phyloP scores from a whole-genome alignment of 2,888 invertebrate species.

The Coronaproctus castanopsis region DNA sequence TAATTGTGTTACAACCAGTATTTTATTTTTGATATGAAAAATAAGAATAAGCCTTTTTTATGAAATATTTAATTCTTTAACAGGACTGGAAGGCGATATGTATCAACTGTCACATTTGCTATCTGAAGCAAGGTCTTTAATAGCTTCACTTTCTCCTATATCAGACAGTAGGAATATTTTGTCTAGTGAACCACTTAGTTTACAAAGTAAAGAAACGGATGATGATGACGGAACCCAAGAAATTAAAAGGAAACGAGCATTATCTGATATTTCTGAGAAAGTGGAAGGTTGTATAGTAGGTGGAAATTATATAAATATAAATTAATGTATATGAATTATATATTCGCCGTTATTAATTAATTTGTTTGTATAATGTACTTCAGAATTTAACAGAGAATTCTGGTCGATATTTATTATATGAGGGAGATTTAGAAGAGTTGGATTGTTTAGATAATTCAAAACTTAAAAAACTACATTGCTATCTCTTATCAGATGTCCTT shows the following conservation, averaged over 20 bases:
- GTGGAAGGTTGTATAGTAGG: slow-evolving; percentile 63
- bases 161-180: slow-evolving; percentile 31
- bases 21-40: not conserved
- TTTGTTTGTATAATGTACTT: no score
- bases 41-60: not conserved
- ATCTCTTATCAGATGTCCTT: slow-evolving; percentile 75
- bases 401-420: slow-evolving; percentile 59
- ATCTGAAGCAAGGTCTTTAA: slow-evolving; percentile 72
- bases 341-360: no score
- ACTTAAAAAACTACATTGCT: slow-evolving; percentile 71
- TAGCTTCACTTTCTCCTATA: slow-evolving; percentile 51
- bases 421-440: slow-evolving; percentile 76
- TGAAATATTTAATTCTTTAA: not conserved
- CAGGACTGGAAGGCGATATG: slow-evolving; percentile 92
- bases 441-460: slow-evolving; percentile 71
- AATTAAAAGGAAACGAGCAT: slow-evolving; percentile 34
- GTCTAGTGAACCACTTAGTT: slow-evolving; percentile 12
- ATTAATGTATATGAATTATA: no score
- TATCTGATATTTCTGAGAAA: slow-evolving; percentile 57
- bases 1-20: no score
- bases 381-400: slow-evolving; percentile 51
- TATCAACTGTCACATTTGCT: slow-evolving; percentile 86
- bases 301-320: no score
- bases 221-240: slow-evolving; percentile 30
- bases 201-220: slow-evolving; percentile 21